These are phyloP conservation scores for Myrmecophaga tridactyla DNA, from an alignment of 2,113 vertebrate species.

Conservation along the genomic window DNA sequence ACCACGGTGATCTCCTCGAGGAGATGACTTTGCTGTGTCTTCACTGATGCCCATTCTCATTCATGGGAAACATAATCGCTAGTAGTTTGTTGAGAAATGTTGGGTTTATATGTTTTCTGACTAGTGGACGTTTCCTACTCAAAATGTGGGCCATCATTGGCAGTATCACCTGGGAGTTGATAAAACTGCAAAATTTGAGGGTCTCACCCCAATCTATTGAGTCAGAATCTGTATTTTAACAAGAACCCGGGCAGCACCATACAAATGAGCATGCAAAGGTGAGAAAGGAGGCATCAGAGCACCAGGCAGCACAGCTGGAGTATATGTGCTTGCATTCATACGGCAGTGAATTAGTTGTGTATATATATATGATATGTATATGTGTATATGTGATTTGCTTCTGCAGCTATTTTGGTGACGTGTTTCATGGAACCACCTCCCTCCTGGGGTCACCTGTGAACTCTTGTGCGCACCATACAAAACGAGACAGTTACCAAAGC, in stretches of 20 bases:
- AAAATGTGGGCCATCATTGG: not conserved
- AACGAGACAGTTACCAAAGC: not conserved
- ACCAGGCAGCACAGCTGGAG: not conserved
- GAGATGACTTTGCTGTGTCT: not conserved
- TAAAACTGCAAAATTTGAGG: not conserved
- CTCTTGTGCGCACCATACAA: not conserved
- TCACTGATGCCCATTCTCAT: not conserved
- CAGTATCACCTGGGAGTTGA: not conserved
- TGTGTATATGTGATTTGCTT: not conserved
- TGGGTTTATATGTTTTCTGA: not conserved
- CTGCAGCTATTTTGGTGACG: not conserved
- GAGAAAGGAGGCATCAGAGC: not conserved
- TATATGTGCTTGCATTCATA: not conserved
- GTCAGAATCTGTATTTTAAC: not conserved
- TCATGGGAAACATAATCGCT: not conserved
- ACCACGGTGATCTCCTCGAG: not conserved
- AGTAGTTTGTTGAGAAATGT: not conserved
- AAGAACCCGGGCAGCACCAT: not conserved
- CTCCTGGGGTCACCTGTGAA: not conserved
- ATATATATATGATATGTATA: no score
- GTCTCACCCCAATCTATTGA: no score
- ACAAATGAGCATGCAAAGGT: fast-evolving
- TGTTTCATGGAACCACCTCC: not conserved
- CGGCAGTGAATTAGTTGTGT: not conserved
- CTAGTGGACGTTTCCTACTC: not conserved